Evolutionary conservation across 2,113 vertebrate genomes (phyloP).

Genomic region (Corydoras sp.): DNA sequence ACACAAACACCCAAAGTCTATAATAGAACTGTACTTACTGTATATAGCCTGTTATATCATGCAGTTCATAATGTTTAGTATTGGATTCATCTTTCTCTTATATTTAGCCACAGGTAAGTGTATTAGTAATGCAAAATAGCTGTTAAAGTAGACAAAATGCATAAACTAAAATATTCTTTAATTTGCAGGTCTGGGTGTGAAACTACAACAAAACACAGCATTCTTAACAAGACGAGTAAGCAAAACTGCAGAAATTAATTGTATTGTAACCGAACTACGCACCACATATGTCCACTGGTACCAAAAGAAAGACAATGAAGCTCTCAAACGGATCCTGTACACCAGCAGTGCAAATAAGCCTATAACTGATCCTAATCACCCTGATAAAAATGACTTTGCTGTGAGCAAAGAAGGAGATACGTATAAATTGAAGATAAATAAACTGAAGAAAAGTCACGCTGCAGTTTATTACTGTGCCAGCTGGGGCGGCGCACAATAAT

Average conservation of each 20-base stretch:
- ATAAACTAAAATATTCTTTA: background rate
- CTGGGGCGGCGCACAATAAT: slow-evolving; percentile 23
- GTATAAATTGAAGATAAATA: slow-evolving; percentile 2
- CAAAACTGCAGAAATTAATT: background rate
- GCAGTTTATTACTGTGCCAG: slow-evolving; percentile 39
- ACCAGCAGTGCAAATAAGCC: background rate
- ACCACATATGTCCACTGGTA: slow-evolving; percentile 39
- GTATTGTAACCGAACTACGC: background rate
- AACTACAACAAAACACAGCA: background rate
- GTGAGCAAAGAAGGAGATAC: background rate
- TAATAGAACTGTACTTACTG: background rate
- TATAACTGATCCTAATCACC: background rate
- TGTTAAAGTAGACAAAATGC: no score
- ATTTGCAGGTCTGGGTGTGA: background rate
- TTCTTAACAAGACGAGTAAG: background rate
- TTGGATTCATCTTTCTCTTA: background rate
- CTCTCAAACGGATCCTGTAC: slow-evolving; percentile 27
- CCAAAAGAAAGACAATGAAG: slow-evolving; percentile 30
- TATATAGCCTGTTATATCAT: background rate
- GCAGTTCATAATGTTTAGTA: slow-evolving; percentile 9
- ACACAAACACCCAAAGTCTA: background rate
- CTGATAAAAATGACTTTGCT: slow-evolving; percentile 22
- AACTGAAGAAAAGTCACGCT: slow-evolving; percentile 1
- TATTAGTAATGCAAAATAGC: background rate
- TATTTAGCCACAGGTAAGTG: slow-evolving; percentile 20